These are phyloP conservation scores for Rana temporaria DNA, from an alignment of 2,113 vertebrate species.

Conservation along the genomic window DNA sequence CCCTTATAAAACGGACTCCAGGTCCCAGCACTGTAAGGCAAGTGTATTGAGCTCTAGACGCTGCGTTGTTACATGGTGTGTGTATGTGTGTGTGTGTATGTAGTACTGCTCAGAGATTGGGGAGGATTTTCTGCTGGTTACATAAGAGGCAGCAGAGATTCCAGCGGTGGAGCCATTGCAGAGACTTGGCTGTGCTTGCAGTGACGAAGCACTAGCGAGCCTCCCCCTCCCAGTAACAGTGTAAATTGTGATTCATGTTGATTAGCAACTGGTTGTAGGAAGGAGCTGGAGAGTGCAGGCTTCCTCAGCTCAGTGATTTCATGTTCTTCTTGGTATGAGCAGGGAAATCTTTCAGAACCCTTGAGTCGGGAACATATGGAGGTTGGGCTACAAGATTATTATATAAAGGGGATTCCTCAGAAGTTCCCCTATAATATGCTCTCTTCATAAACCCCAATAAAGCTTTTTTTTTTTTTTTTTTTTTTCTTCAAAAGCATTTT, in stretches of 20 bases:
- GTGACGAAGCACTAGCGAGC: neutral
- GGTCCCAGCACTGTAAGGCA: too few relatives aligned
- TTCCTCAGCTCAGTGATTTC: conserved; percentile 4
- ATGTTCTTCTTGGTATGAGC: conserved; percentile 43
- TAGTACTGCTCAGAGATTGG: too few relatives aligned
- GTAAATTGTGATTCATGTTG: conserved; percentile 46
- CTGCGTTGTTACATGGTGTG: too few relatives aligned
- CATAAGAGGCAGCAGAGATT: neutral
- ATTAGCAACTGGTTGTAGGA: conserved; percentile 40
- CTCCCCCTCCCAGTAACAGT: conserved; percentile 42
- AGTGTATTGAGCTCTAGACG: too few relatives aligned
- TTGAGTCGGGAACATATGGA: neutral
- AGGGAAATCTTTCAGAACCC: neutral
- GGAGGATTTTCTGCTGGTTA: too few relatives aligned
- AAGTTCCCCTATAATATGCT: neutral
- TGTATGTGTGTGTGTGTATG: too few relatives aligned
- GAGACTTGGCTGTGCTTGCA: neutral
- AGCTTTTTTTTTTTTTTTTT: too few relatives aligned
- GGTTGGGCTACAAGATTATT: neutral
- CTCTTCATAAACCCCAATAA: too few relatives aligned
- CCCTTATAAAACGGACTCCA: too few relatives aligned
- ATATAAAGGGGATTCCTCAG: conserved; percentile 5
- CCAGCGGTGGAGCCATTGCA: neutral
- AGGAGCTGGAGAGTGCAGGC: neutral
- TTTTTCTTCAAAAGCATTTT: too few relatives aligned